Evolutionary conservation across 2,888 invertebrate species (phyloP).

Genomic region (Stenodera caucasica): DNA sequence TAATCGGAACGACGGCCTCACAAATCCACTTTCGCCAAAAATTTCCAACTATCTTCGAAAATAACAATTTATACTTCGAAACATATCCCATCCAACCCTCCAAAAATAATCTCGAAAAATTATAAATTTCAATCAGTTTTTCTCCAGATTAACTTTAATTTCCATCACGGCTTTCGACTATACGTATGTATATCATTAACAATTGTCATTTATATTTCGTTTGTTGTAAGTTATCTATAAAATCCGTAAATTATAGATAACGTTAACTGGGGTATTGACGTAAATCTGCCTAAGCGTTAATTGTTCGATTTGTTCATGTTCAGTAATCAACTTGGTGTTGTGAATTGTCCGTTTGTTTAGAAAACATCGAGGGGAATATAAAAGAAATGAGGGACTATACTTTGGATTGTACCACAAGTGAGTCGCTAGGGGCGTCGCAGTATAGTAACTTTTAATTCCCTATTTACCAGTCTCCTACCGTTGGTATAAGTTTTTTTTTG

Average conservation of each 20-base stretch:
- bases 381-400: constrained; percentile 26
- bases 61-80: neutral
- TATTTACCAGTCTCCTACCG: constrained; percentile 46
- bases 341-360: neutral
- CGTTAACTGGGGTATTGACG: neutral
- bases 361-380: constrained; percentile 20
- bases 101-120: neutral
- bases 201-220: no score
- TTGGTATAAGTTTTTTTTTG: constrained; percentile 45
- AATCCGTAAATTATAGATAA: neutral
- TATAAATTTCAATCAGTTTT: neutral
- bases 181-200: neutral
- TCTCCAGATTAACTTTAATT: neutral
- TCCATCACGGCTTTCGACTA: no score
- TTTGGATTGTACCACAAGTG: constrained; percentile 31
- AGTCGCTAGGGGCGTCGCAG: constrained; percentile 34
- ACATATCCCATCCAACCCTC: neutral
- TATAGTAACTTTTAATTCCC: constrained; percentile 50
- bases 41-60: neutral
- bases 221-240: no score
- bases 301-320: neutral
- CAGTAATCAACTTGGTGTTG: neutral
- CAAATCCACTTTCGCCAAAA: constrained; percentile 1
- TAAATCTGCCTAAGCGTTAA: neutral
- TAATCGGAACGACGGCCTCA: neutral